Evolutionary conservation across 1,140 invertebrate genomes (phyloP).

Genomic region (Mizuhopecten yessoensis): DNA sequence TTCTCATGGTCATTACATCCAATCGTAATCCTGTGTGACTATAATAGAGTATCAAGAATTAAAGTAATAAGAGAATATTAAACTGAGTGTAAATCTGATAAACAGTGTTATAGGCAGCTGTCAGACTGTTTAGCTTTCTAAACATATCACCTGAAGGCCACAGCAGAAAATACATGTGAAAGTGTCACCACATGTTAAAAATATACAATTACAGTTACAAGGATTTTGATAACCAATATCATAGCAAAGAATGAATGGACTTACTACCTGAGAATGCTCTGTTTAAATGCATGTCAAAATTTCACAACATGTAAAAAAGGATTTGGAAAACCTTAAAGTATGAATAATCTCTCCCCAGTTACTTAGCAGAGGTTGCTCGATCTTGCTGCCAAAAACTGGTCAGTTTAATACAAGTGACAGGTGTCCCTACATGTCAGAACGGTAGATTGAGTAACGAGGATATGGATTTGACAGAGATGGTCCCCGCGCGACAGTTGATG

Average conservation of each 20-base stretch:
- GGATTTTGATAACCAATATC: too few species aligned
- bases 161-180: too few species aligned
- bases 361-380: not conserved
- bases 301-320: too few species aligned
- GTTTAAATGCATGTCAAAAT: not conserved
- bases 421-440: not conserved
- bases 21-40: not conserved
- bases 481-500: not conserved
- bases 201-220: too few species aligned
- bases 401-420: not conserved
- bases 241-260: too few species aligned
- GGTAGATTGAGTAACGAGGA: not conserved
- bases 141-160: too few species aligned
- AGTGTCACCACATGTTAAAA: not conserved
- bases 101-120: too few species aligned
- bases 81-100: too few species aligned
- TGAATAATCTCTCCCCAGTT: not conserved
- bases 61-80: too few species aligned
- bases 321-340: too few species aligned
- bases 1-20: not conserved
- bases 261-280: too few species aligned
- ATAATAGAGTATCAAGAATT: not conserved
- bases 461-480: not conserved
- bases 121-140: too few species aligned
- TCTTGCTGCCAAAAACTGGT: not conserved